Conservation (phyloP, 2,797 vertebrate genomes). For the Anguilla megastoma region DNA sequence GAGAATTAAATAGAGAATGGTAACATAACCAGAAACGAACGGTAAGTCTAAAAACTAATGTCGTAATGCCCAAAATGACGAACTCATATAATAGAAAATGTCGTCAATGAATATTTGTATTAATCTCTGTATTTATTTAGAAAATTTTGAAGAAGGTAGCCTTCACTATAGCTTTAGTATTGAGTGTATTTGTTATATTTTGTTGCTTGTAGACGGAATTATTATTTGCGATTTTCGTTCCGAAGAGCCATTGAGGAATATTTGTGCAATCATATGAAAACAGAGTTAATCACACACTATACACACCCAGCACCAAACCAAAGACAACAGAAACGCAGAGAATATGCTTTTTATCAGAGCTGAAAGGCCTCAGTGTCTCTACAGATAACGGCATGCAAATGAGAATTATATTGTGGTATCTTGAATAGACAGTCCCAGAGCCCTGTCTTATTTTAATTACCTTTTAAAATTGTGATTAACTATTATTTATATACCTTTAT, state of each 20-base stretch:
- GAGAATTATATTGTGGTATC: not conserved
- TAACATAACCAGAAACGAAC: conserved; percentile 60
- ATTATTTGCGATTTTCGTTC: not conserved
- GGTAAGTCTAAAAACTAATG: conserved; percentile 66
- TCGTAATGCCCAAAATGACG: conserved; percentile 41
- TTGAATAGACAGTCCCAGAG: conserved; percentile 13
- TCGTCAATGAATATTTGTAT: not conserved
- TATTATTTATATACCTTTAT: not conserved
- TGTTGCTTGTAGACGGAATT: not conserved
- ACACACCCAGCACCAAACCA: not conserved
- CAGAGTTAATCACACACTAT: not conserved
- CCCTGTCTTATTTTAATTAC: conserved; percentile 20
- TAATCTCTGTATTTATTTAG: not conserved
- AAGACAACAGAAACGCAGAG: not conserved
- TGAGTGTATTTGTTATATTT: not conserved
- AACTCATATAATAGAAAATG: not conserved
- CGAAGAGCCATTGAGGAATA: not conserved
- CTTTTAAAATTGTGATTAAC: conserved; percentile 9
- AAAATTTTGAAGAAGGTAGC: not conserved
- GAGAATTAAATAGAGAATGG: conserved; percentile 10
- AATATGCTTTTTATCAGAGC: not conserved
- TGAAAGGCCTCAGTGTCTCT: not conserved
- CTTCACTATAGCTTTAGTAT: not conserved
- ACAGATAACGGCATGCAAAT: conserved; percentile 11
- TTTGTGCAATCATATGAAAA: not conserved